phyloP scores from a whole-genome alignment of 1,140 invertebrate genomes.

The Plectus sambesii region DNA sequence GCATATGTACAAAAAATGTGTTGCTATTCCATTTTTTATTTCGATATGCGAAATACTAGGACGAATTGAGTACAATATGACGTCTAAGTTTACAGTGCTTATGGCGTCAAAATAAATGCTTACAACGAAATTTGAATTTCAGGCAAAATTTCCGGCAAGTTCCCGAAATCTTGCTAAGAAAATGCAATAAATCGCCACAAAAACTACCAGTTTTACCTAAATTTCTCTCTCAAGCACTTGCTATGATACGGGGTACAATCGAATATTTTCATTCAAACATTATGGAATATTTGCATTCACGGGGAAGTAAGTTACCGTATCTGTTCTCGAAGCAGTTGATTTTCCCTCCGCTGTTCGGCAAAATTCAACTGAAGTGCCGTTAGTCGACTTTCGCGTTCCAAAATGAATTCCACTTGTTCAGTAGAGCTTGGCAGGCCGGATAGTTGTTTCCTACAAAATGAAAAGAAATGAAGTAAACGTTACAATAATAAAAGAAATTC shows the following conservation, averaged over 20 bases:
- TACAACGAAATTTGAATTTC: no score
- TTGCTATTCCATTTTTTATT: no score
- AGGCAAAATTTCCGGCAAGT: no score
- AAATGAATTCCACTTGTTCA: slow-evolving; percentile 5
- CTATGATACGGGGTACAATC: slow-evolving; percentile 4
- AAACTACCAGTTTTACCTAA: background rate
- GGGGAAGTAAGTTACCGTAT: background rate
- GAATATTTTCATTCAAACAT: background rate
- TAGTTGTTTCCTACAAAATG: slow-evolving; percentile 1
- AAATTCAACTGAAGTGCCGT: slow-evolving; percentile 6
- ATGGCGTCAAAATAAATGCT: no score
- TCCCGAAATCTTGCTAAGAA: no score
- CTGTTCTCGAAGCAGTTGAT: background rate
- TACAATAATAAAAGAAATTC: no score
- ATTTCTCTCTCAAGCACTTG: slow-evolving; percentile 17
- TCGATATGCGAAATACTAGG: no score
- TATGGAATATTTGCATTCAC: background rate
- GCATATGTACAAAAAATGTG: no score
- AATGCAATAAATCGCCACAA: background rate
- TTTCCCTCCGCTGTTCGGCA: slow-evolving; percentile 2
- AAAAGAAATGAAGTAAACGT: background rate
- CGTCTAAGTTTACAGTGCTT: no score
- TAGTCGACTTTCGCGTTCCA: slow-evolving; percentile 2
- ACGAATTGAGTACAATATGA: no score
- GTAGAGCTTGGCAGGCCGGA: background rate